Evolutionary conservation across 2,797 vertebrate genomes (phyloP), one percentile per base, ranked within the genome.

Genomic region (Geotrypetes seraphini): DNA sequence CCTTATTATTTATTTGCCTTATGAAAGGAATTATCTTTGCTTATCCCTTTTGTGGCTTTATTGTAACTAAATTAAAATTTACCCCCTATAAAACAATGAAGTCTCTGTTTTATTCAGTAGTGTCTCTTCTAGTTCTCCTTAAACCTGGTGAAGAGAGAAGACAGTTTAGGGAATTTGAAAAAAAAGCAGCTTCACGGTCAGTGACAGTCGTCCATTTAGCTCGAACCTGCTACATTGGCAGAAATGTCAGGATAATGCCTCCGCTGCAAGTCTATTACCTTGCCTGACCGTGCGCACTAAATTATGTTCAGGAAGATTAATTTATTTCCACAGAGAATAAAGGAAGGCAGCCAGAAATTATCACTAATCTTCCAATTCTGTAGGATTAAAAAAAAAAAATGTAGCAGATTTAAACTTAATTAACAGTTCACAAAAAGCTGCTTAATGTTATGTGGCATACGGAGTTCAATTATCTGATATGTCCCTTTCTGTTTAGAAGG

Each of bases 371-470:
- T 50, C 50, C 52, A 40, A 66, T 62, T 67, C 51, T 42, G 43
- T 44, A 43, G 50, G 54, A 73, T 71, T 59, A 74, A 72, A 69
- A 57, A 53, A 61, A 74, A 72, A 69, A 57, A 53, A 61, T 51
- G 54, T 38, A 47, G 47, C 53, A 66, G 60, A 66, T 69, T 69
- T 66, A 58, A 69, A 69, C 55, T 68, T 72, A 66, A 73, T 73
- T 68, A 75, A 51, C 50, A 53, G 60, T 61, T 63, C 59, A 61
- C 57, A 58, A 67, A 70, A 70, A 50, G 38, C 62, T 60, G 47
- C 36, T 47, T 55, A 50, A 58, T 50, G 57, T 42, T 64, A 67
- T 53, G 34, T 53, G 28, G 36, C 30, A 33, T 26, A 31, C 17
- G 49, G 53, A 58, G 58, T 43, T 68, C 61, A 58, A 60, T 58